Conservation (phyloP, 2,113 vertebrate species). For the Petrocephalus zakoni region DNA sequence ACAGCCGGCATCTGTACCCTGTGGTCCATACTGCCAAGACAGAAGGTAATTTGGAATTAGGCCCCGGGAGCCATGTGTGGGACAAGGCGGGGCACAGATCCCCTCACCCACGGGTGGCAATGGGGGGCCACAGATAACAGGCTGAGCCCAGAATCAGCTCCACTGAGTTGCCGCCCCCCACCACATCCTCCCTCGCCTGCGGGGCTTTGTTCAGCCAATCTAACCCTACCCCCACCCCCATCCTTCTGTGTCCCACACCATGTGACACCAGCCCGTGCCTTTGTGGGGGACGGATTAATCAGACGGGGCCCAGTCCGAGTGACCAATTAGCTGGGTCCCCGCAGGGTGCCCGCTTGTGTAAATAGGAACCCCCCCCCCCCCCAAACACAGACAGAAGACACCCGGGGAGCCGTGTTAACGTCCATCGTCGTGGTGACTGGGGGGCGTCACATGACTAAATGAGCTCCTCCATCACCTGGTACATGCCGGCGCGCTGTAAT, state of each 20-base stretch:
- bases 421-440: background rate
- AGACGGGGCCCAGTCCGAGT: conserved; percentile 56
- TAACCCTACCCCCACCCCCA: conserved; percentile 37
- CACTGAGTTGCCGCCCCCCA: conserved; percentile 26
- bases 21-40: conserved; percentile 15
- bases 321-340: conserved; percentile 71
- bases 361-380: conserved; percentile 58
- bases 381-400: conserved; percentile 27
- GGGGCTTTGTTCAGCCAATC: conserved; percentile 60
- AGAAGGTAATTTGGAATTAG: conserved; percentile 8
- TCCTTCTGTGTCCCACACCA: conserved; percentile 19
- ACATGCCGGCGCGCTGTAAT: background rate
- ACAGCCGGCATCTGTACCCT: conserved; percentile 43
- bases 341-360: conserved; percentile 60
- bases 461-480: background rate
- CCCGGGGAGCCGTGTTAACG: background rate
- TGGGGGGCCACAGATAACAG: conserved; percentile 65
- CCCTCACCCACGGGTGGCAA: conserved; percentile 61
- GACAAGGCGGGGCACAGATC: conserved; percentile 52
- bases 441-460: background rate
- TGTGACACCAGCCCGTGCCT: conserved; percentile 45
- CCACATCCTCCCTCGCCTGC: conserved; percentile 44
- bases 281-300: conserved; percentile 56
- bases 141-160: conserved; percentile 54
- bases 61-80: conserved; percentile 63